Conservation (phyloP, 2,113 vertebrate genomes). For the Podiceps cristatus region DNA sequence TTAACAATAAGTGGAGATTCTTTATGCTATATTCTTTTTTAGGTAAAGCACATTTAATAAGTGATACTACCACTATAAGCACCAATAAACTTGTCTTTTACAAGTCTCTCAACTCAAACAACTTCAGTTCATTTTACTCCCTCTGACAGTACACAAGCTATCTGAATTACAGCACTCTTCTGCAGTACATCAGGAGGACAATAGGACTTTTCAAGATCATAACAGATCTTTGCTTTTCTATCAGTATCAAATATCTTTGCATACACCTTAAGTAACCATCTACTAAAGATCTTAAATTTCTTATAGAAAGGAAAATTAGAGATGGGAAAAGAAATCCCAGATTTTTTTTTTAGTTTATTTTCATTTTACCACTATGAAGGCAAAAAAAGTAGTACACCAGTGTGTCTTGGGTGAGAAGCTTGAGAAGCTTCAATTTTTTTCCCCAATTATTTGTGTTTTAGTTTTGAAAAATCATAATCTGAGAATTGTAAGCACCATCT, state of each 20-base stretch:
- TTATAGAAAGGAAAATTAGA: neutral
- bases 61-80: neutral
- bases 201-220: neutral
- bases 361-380: neutral
- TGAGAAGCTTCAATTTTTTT: neutral
- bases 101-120: neutral
- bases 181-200: neutral
- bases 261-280: neutral
- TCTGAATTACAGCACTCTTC: neutral
- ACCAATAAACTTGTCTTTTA: neutral
- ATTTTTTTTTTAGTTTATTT: neutral
- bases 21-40: neutral
- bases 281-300: neutral
- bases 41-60: neutral
- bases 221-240: neutral
- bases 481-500: neutral
- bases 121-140: neutral
- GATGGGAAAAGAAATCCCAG: conserved; percentile 14
- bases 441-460: neutral
- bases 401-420: neutral
- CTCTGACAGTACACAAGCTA: neutral
- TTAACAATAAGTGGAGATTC: neutral
- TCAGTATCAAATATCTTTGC: neutral
- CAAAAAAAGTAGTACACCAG: neutral
- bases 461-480: neutral